These are phyloP conservation scores for Hassar affinis DNA, from an alignment of 2,113 vertebrate species.

Conservation along the genomic window DNA sequence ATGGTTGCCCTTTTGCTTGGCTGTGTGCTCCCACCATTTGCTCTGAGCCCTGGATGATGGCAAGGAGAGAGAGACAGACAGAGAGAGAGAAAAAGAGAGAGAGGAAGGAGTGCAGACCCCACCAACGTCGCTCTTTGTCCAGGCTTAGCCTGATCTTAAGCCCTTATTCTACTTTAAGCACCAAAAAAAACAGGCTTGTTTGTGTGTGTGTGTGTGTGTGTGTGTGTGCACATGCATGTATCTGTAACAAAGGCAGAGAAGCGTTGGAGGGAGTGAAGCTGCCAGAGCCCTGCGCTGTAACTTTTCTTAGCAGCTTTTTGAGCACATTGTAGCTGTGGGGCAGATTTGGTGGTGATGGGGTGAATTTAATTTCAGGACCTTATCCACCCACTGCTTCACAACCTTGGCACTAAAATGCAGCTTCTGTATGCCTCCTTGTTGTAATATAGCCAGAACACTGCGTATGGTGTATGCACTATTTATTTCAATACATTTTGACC, in stretches of 20 bases:
- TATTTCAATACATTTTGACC: slow-evolving; percentile 5
- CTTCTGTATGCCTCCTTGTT: background rate
- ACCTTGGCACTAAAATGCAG: slow-evolving; percentile 29
- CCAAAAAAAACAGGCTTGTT: slow-evolving; percentile 50
- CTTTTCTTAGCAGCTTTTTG: slow-evolving; percentile 40
- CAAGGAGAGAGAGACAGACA: slow-evolving; percentile 53
- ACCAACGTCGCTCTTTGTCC: slow-evolving; percentile 76
- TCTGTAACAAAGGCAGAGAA: slow-evolving; percentile 32
- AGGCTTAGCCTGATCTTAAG: slow-evolving; percentile 64
- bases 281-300: slow-evolving; percentile 37
- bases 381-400: slow-evolving; percentile 40
- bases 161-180: slow-evolving; percentile 70
- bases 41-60: slow-evolving; percentile 81
- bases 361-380: slow-evolving; percentile 47
- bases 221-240: slow-evolving; percentile 23
- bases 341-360: slow-evolving; percentile 36
- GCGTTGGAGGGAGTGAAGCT: slow-evolving; percentile 30
- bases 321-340: slow-evolving; percentile 40
- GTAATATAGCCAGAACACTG: background rate
- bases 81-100: slow-evolving; percentile 32
- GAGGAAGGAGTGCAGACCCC: slow-evolving; percentile 45
- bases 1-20: slow-evolving; percentile 87
- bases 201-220: slow-evolving; percentile 24
- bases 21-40: slow-evolving; percentile 75
- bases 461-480: background rate